Percentiles rank a stretch among this genome's conserved stretches.
These are phyloP conservation scores for Gryllus longicercus DNA, from an alignment of 2,888 invertebrate genomes.

Conservation along the genomic window DNA sequence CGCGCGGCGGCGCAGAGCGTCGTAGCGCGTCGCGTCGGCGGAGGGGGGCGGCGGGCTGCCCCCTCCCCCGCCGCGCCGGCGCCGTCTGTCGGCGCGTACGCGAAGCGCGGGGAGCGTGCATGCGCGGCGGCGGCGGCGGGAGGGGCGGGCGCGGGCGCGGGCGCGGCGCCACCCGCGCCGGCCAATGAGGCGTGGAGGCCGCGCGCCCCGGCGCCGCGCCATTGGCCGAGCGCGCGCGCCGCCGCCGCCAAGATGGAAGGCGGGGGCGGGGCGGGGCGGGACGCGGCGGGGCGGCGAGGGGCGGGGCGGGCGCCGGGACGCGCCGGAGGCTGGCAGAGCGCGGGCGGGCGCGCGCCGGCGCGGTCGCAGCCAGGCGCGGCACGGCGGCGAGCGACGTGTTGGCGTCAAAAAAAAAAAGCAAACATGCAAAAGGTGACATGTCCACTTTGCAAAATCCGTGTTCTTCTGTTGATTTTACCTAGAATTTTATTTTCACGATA, in stretches of 20 bases:
- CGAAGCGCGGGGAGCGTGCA: not conserved
- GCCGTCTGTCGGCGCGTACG: not conserved
- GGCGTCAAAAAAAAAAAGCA: too few relatives aligned
- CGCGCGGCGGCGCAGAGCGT: slow-evolving; percentile 19
- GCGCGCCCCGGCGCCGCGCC: slow-evolving; percentile 20
- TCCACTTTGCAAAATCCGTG: too few relatives aligned
- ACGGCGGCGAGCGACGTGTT: too few relatives aligned
- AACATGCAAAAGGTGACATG: too few relatives aligned
- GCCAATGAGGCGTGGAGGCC: slow-evolving; percentile 30
- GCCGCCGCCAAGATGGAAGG: slow-evolving; percentile 26
- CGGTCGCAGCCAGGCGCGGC: not conserved
- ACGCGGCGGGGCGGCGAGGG: too few relatives aligned
- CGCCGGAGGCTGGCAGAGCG: not conserved
- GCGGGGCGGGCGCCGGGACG: not conserved
- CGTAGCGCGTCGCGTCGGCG: not conserved
- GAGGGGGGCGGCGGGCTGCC: slow-evolving; percentile 24
- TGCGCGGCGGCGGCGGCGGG: not conserved
- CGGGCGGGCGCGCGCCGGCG: not conserved
- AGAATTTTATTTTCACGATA: too few relatives aligned
- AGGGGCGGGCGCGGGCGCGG: not conserved
- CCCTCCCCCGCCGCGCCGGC: slow-evolving; percentile 24
- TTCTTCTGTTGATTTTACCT: too few relatives aligned
- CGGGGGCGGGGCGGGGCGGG: slow-evolving; percentile 25
- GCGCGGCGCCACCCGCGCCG: not conserved
- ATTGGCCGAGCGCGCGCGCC: slow-evolving; percentile 23